Percentiles rank a stretch among this genome's conserved stretches.
Conservation (phyloP, 2,113 vertebrate species). For the Hydropotes inermis region DNA sequence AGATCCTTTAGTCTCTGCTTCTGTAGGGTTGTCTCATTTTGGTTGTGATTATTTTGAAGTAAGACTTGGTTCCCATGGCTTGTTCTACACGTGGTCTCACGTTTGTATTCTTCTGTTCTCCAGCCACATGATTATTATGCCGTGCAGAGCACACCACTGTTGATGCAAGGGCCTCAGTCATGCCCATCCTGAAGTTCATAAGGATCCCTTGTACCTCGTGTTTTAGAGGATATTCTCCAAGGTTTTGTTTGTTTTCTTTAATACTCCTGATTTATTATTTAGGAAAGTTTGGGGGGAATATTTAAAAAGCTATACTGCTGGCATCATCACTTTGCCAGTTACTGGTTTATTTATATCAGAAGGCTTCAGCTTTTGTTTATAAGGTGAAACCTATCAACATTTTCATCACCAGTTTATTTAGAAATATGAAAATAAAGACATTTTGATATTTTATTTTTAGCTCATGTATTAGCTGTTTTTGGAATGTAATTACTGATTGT, state of each 20-base stretch:
- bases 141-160: not conserved
- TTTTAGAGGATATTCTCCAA: not conserved
- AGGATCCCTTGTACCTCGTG: not conserved
- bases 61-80: not conserved
- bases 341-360: not conserved
- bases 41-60: not conserved
- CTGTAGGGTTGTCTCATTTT: not conserved
- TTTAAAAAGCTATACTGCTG: not conserved
- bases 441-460: not conserved
- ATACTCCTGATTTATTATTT: not conserved
- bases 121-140: accelerated
- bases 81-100: not conserved
- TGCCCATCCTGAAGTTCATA: not conserved
- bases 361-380: not conserved
- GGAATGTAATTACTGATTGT: not conserved
- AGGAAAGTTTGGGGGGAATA: not conserved
- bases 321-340: not conserved
- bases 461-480: not conserved
- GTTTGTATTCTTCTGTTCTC: not conserved
- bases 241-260: not conserved
- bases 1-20: not conserved
- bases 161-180: not conserved
- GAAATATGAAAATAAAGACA: not conserved
- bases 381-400: not conserved
- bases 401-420: not conserved